Evolutionary conservation across 2,888 invertebrate genomes (phyloP).

Genomic region (Pterostichus madidus): DNA sequence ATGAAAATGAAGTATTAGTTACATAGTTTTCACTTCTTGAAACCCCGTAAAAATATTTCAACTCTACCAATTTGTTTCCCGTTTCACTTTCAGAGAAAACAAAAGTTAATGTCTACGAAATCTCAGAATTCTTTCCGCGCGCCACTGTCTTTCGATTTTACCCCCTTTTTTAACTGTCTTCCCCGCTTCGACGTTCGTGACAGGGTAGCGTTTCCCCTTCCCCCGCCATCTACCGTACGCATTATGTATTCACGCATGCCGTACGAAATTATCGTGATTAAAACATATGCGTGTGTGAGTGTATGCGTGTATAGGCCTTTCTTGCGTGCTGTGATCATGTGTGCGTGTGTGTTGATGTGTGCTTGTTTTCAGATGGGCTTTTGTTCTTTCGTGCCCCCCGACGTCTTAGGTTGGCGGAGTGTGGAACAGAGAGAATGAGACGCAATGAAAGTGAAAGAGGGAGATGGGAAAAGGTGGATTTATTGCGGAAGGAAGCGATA

Average conservation of each 20-base stretch:
- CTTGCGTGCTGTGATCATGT: conserved; percentile 25
- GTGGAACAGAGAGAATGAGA: neutral
- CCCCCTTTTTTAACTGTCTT: conserved; percentile 72
- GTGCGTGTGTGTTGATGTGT: conserved; percentile 28
- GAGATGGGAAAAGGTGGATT: conserved; percentile 14
- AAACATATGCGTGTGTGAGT: conserved; percentile 43
- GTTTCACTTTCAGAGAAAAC: too few species aligned
- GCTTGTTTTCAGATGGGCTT: conserved; percentile 20
- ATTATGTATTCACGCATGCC: conserved; percentile 64
- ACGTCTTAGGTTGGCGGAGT: neutral
- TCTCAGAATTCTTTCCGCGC: conserved; percentile 6
- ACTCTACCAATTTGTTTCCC: too few species aligned
- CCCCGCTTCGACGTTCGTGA: neutral
- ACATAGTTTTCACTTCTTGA: too few species aligned
- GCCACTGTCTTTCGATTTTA: conserved; percentile 71
- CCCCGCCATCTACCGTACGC: conserved; percentile 16
- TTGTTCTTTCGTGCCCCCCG: conserved; percentile 28
- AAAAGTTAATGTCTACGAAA: neutral
- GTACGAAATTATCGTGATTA: conserved; percentile 64
- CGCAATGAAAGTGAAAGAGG: neutral
- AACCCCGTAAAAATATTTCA: too few species aligned
- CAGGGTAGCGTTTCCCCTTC: neutral
- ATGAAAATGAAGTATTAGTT: too few species aligned
- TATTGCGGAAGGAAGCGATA: conserved; percentile 65
- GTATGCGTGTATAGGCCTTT: conserved; percentile 9